A percentile compares a stretch with the other conserved stretches of the same genome.
phyloP scores from a whole-genome alignment of 2,113 vertebrate genomes.

The Thunnus maccoyii region DNA sequence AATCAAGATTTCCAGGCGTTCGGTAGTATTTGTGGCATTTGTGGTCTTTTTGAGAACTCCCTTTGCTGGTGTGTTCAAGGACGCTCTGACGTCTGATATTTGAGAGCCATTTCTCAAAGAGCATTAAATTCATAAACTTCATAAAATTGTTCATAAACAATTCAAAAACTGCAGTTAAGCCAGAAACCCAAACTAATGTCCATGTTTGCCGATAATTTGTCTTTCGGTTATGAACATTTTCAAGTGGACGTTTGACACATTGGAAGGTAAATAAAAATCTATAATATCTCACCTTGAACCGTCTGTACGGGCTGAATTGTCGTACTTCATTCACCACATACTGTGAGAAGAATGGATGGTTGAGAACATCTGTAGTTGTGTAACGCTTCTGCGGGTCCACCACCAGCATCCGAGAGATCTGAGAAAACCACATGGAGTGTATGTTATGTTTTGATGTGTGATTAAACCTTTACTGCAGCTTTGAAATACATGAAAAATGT shows the following conservation, averaged over 20 bases:
- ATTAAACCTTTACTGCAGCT: neutral
- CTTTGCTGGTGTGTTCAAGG: too few species aligned
- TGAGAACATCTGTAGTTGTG: constrained; percentile 89
- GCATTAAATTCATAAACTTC: neutral
- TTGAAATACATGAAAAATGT: neutral
- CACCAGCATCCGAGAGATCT: constrained; percentile 95
- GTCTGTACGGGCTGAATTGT: constrained; percentile 93
- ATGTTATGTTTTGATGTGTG: neutral
- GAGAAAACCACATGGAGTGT: constrained; percentile 12
- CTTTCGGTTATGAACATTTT: too few species aligned
- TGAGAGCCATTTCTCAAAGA: too few species aligned
- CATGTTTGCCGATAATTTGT: too few species aligned
- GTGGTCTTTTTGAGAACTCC: too few species aligned
- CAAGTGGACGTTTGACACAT: too few species aligned
- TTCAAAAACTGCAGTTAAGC: neutral
- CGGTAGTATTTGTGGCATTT: too few species aligned
- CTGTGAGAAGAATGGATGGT: constrained; percentile 97
- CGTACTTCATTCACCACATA: constrained; percentile 94
- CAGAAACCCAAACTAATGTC: neutral
- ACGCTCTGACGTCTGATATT: too few species aligned
- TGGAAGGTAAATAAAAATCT: neutral
- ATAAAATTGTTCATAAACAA: too few species aligned
- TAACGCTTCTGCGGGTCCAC: constrained; percentile 89
- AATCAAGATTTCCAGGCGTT: too few species aligned
- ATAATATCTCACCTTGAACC: constrained; percentile 90